Evolutionary conservation across 1,140 invertebrate species (phyloP).

Genomic region (Dendrolimus kikuchii): DNA sequence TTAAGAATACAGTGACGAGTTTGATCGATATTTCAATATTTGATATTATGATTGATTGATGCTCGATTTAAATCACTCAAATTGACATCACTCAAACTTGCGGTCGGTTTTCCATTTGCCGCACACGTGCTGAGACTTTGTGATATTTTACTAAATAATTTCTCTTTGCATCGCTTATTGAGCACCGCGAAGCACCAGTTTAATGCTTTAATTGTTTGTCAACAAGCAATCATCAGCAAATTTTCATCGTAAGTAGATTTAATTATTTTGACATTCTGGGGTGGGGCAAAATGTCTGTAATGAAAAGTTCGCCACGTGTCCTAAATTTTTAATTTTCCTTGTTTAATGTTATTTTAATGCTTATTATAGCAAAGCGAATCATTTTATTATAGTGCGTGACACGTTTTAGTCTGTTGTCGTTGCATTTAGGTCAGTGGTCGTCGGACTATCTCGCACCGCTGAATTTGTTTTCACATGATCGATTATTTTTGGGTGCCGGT

Average conservation of each 20-base stretch:
- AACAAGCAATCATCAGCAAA: conserved; percentile 29
- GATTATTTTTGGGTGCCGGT: conserved; percentile 29
- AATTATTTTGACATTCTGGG: conserved; percentile 60
- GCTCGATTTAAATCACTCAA: no score
- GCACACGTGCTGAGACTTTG: conserved; percentile 67
- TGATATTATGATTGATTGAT: no score
- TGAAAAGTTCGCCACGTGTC: conserved; percentile 65
- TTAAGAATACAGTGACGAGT: no score
- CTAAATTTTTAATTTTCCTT: conserved; percentile 42
- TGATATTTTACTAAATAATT: conserved; percentile 58
- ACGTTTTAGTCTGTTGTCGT: neutral
- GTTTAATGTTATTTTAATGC: conserved; percentile 24
- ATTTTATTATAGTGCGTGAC: neutral
- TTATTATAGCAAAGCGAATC: conserved; percentile 4
- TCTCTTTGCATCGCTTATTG: conserved; percentile 38
- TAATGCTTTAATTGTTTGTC: conserved; percentile 28
- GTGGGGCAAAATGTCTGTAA: conserved; percentile 63
- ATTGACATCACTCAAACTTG: no score
- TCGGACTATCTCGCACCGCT: neutral
- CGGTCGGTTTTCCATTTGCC: conserved; percentile 55
- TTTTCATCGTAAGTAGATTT: conserved; percentile 44
- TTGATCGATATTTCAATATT: no score
- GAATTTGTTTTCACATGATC: conserved; percentile 33
- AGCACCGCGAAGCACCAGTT: conserved; percentile 26
- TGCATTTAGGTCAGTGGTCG: neutral